These are phyloP conservation scores for Aphelenchoides fujianensis DNA, from an alignment of 1,140 invertebrate species.

Conservation along the genomic window DNA sequence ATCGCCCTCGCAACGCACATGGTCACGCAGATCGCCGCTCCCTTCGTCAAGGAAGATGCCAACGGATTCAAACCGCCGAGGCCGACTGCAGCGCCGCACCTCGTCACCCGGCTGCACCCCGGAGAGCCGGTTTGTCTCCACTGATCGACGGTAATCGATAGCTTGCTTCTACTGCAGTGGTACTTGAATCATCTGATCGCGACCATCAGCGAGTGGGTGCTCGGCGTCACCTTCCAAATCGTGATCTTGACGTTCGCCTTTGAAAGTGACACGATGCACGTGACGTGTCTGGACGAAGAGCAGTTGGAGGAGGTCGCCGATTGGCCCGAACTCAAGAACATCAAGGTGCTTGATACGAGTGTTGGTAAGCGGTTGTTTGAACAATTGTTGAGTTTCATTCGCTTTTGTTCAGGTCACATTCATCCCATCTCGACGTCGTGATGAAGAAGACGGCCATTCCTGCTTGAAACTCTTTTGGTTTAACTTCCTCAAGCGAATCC, in stretches of 20 bases:
- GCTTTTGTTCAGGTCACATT: too few relatives aligned
- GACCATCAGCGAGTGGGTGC: conserved; percentile 15
- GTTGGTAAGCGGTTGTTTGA: conserved; percentile 5
- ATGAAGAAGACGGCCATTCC: too few relatives aligned
- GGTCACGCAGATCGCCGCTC: neutral
- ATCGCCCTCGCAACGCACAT: conserved; percentile 19
- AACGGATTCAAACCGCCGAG: conserved; percentile 16
- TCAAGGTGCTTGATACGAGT: neutral
- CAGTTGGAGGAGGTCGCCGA: neutral
- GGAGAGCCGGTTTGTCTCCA: conserved; percentile 13
- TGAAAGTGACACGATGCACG: conserved; percentile 17
- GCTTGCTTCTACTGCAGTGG: conserved; percentile 15
- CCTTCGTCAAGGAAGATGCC: conserved; percentile 22
- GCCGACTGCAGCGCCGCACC: conserved; percentile 10
- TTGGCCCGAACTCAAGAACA: neutral
- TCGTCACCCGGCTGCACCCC: neutral
- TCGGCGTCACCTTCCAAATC: conserved; percentile 10
- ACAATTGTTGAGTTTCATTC: too few relatives aligned
- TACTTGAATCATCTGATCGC: conserved; percentile 25
- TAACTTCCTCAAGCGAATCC: too few relatives aligned
- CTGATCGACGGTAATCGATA: conserved; percentile 18
- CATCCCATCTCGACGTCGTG: too few relatives aligned
- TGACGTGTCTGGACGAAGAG: neutral
- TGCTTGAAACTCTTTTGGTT: too few relatives aligned
- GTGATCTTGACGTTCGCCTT: conserved; percentile 21